Base-by-base conservation (phyloP, 2,113 vertebrate genomes). In the Brachirus orientalis region DNA sequence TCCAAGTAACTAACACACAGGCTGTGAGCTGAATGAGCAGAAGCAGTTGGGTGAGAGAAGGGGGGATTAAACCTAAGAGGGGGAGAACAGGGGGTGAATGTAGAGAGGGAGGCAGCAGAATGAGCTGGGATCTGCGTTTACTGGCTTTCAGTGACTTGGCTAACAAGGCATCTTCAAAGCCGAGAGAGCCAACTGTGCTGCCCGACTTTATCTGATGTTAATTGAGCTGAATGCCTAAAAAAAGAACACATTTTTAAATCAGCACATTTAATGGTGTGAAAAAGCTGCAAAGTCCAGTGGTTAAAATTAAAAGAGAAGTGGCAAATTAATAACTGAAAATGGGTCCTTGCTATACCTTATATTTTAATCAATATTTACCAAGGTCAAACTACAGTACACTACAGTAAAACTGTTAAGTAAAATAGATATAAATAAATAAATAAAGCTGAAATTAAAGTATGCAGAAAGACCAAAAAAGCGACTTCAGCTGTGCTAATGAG, bases 1-100 rank as follows among this genome's bases (percentile, higher is more conserved):
- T 18, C 60, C 9, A 6, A 43, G 60, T 45, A n/a, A 51, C 33
- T 37, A 50, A 53, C 75, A 56, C 43, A 56, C 41, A 50, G 14
- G 28, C 59, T 75, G 65, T 54, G 57, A 71, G 58, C 67, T 50
- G 52, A 67, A 63, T 46, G 47, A 67, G 52, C 80, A 20, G 66
- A 18, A 3, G 70, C 37, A 35, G 40, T 14, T 0, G 7, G 48
- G 61, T 3, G 4, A 65, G 36, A 10, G 38, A 28, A 46, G 57
- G 36, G 19, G 28, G 54, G 72, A 56, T 64, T 69, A 69, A 74
- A 69, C 22, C 41, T 55, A 14, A 0, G 28, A 54, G 44, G 44
- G 35, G 55, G 43, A 44, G 57, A 53, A 59, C 1, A 8, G 10
- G 18, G 38, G 19, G 10, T 52, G 53, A 48, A 60, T 9, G 20